Evolutionary conservation across 2,113 vertebrate species (phyloP).

Genomic region (Acinonyx jubatus): DNA sequence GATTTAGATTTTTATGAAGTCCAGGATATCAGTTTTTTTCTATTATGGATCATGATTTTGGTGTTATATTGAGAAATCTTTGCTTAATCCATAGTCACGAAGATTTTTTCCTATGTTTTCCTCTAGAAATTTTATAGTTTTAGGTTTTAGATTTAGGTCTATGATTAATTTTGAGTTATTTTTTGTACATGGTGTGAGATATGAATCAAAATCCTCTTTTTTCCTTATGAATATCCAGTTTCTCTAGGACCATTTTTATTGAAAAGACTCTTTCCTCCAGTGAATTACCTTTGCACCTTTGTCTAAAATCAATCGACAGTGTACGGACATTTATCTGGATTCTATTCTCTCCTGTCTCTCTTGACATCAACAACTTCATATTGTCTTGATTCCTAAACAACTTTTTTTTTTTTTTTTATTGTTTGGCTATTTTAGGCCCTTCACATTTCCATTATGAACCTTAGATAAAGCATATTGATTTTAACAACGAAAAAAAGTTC

Average conservation of each 20-base stretch:
- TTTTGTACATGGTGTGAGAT: neutral
- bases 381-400: neutral
- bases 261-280: neutral
- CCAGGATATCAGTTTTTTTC: neutral
- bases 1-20: neutral
- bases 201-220: neutral
- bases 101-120: neutral
- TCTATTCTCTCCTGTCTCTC: neutral
- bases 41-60: neutral
- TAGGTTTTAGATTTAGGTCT: neutral
- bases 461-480: neutral
- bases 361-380: neutral
- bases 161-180: neutral
- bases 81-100: neutral
- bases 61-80: neutral
- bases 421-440: neutral
- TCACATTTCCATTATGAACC: neutral
- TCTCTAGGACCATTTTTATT: neutral
- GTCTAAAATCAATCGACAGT: neutral
- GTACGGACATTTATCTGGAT: neutral
- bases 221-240: neutral
- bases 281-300: neutral
- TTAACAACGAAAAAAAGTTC: neutral
- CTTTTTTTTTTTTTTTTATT: neutral
- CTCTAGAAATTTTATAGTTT: neutral